Conservation (phyloP, 2,797 vertebrate genomes). For the Coregonus sp. region DNA sequence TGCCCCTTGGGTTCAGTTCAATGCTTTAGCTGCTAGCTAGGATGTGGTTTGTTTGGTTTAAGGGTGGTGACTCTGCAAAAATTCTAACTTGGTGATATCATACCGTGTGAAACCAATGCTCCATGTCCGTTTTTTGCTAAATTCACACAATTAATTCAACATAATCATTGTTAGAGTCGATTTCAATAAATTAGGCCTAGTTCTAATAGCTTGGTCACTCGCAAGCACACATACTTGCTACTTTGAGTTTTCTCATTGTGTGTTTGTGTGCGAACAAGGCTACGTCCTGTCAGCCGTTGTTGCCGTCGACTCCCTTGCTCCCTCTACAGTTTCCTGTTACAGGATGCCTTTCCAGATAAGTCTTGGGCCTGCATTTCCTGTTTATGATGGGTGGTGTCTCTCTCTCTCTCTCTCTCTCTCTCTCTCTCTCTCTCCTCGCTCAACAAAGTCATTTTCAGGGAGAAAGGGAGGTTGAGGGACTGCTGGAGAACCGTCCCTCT, state of each 20-base stretch:
- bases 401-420: background rate
- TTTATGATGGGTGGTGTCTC: conserved; percentile 38
- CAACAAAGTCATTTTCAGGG: background rate
- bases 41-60: conserved; percentile 17
- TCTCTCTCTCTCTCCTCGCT: background rate
- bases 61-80: conserved; percentile 12
- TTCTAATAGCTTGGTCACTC: background rate
- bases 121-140: background rate
- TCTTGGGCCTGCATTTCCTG: conserved; percentile 53
- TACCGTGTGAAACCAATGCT: background rate
- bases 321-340: conserved; percentile 46
- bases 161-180: background rate
- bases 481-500: background rate
- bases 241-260: background rate
- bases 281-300: background rate
- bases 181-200: no score
- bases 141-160: background rate
- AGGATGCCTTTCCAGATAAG: conserved; percentile 58
- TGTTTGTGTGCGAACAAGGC: background rate
- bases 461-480: background rate
- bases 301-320: background rate
- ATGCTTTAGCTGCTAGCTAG: background rate
- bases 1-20: background rate
- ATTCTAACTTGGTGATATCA: background rate
- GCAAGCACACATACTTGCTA: background rate